Evolutionary conservation across 2,888 invertebrate genomes (phyloP).

Genomic region (Priocnemis perturbator): DNA sequence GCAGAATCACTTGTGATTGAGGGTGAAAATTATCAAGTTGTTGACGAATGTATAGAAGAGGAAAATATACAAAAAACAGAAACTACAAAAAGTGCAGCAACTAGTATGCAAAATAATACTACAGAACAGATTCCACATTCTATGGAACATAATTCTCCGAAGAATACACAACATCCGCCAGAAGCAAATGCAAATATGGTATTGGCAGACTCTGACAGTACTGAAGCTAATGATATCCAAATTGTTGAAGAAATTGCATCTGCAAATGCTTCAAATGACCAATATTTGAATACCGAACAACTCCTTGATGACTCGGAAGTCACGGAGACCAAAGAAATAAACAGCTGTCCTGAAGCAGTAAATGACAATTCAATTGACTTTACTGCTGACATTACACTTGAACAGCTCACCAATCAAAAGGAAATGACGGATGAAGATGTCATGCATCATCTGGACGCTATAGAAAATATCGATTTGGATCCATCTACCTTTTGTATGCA

Average conservation of each 20-base stretch:
- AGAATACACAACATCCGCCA: too few species aligned
- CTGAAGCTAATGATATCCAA: neutral
- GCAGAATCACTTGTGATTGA: conserved; percentile 58
- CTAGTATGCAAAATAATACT: neutral
- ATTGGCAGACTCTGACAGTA: neutral
- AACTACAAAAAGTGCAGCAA: neutral
- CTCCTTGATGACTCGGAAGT: neutral
- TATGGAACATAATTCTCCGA: neutral
- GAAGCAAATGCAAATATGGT: neutral
- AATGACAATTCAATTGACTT: conserved; percentile 38
- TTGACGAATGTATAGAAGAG: conserved; percentile 62
- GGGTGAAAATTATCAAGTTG: conserved; percentile 65
- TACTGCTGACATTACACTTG: conserved; percentile 49
- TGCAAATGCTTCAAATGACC: neutral
- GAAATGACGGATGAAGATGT: conserved; percentile 62
- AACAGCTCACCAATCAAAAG: conserved; percentile 42
- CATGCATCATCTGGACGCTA: conserved; percentile 65
- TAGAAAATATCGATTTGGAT: conserved; percentile 63
- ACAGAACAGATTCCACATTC: neutral
- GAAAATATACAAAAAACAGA: conserved; percentile 47
- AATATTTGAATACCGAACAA: neutral
- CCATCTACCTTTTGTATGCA: conserved; percentile 17
- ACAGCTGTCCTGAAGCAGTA: neutral
- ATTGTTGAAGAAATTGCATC: neutral
- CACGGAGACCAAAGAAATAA: neutral